Conservation (phyloP, 2,888 invertebrate species). For the Yponomeuta malinellus region DNA sequence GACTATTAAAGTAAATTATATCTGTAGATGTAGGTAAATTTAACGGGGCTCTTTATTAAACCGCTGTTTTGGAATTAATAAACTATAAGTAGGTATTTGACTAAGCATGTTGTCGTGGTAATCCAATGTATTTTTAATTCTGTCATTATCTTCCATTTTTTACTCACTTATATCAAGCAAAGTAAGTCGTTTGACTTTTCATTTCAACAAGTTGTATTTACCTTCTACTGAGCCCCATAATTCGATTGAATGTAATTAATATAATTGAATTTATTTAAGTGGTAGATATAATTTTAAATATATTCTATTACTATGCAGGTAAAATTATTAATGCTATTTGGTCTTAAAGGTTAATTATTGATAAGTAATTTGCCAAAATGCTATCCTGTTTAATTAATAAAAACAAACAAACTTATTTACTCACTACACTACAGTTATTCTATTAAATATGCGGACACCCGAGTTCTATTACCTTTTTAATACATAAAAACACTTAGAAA, state of each 20-base stretch:
- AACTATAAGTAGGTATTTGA: neutral
- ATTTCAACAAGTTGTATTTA: neutral
- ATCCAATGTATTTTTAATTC: no score
- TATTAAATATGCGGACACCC: neutral
- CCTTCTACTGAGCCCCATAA: conserved; percentile 37
- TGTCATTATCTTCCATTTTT: no score
- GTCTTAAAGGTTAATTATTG: conserved; percentile 9
- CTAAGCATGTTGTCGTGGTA: no score
- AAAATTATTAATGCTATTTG: conserved; percentile 9
- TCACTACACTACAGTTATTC: neutral
- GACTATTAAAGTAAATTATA: conserved; percentile 58
- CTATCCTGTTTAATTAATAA: conserved; percentile 2
- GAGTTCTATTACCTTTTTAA: neutral
- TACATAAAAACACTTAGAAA: conserved; percentile 24
- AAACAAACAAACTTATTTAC: neutral
- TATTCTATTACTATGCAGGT: conserved; percentile 36
- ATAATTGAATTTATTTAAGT: conserved; percentile 60
- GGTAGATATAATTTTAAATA: conserved; percentile 51
- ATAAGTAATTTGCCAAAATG: conserved; percentile 8
- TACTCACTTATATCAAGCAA: no score
- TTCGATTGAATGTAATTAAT: conserved; percentile 58
- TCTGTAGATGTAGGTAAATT: conserved; percentile 6
- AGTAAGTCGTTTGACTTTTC: neutral
- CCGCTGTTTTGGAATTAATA: neutral
- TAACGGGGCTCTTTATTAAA: conserved; percentile 5